These are phyloP conservation scores for Sceloporus undulatus DNA, from an alignment of 2,113 vertebrate genomes.

Conservation along the genomic window DNA sequence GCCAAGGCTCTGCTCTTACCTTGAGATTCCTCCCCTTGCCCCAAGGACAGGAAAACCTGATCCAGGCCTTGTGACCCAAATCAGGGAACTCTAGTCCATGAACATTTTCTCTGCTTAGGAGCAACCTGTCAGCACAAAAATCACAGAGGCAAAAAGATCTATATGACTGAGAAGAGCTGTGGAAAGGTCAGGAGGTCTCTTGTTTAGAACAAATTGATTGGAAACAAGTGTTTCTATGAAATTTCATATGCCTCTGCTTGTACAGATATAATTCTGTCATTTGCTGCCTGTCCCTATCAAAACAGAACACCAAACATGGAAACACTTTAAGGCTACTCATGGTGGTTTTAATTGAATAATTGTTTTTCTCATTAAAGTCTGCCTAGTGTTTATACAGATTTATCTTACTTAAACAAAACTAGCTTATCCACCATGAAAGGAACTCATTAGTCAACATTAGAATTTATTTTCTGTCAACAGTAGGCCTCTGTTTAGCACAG, in stretches of 20 bases:
- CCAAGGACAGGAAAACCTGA: too few relatives aligned
- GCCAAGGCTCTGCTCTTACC: too few relatives aligned
- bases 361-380: constrained; percentile 19
- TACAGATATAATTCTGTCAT: background rate
- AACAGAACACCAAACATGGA: background rate
- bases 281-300: background rate
- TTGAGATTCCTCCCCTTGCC: too few relatives aligned
- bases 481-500: background rate
- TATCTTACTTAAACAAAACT: constrained; percentile 7
- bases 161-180: background rate
- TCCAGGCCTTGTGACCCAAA: too few relatives aligned
- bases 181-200: background rate
- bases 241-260: background rate
- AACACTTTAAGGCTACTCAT: background rate
- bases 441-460: constrained; percentile 4
- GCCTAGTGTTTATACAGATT: background rate
- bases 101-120: background rate
- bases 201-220: background rate
- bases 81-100: too few relatives aligned
- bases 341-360: constrained; percentile 4
- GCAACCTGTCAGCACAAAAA: background rate
- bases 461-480: background rate
- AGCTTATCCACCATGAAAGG: background rate
- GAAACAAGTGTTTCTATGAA: background rate
- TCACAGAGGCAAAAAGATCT: background rate